phyloP scores from a whole-genome alignment of 2,888 invertebrate genomes.

The Orthosia gothica region DNA sequence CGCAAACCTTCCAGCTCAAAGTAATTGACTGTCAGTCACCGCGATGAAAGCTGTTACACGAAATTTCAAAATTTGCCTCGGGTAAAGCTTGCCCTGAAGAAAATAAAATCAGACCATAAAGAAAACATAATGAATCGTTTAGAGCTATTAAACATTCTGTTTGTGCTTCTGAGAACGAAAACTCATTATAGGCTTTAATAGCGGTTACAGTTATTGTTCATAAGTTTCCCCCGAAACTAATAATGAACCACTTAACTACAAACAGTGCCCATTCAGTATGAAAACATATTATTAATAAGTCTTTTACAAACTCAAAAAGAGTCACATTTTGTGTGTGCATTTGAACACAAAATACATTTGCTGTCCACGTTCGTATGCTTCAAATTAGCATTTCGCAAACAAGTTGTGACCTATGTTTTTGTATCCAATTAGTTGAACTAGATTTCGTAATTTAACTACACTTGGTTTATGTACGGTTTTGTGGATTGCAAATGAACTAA shows the following conservation, averaged over 20 bases:
- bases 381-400: conserved; percentile 69
- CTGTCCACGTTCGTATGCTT: conserved; percentile 55
- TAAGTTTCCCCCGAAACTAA: conserved; percentile 40
- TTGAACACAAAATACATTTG: conserved; percentile 53
- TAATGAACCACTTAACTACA: conserved; percentile 30
- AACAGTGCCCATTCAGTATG: conserved; percentile 16
- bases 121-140: conserved; percentile 34
- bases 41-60: conserved; percentile 49
- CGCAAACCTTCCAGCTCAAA: conserved; percentile 22
- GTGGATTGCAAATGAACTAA: conserved; percentile 63
- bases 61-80: conserved; percentile 42
- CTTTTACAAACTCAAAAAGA: conserved; percentile 29
- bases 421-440: conserved; percentile 70
- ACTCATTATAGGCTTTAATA: conserved; percentile 45
- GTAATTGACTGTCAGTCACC: conserved; percentile 53
- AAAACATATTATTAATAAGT: conserved; percentile 21
- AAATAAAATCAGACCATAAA: conserved; percentile 33
- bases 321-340: conserved; percentile 29
- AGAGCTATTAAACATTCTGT: conserved; percentile 33
- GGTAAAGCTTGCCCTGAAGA: conserved; percentile 25
- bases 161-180: conserved; percentile 56
- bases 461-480: conserved; percentile 60
- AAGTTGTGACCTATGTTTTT: conserved; percentile 69
- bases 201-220: conserved; percentile 37
- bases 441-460: conserved; percentile 68